Conservation (phyloP, 2,113 vertebrate genomes). For the Thalassoma bifasciatum region DNA sequence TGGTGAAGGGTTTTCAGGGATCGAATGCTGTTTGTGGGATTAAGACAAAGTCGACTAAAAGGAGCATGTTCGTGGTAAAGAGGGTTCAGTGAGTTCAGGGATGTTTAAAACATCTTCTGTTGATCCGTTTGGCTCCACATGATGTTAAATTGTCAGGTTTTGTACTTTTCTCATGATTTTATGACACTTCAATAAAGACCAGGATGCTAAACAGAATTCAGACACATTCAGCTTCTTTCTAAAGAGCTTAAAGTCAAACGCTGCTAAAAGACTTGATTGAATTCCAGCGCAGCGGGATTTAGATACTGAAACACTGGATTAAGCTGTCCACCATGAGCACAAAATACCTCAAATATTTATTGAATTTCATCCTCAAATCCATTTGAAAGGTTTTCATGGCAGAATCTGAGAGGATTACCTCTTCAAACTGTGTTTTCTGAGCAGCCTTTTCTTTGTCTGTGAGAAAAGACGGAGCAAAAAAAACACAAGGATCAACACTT, state of each 20-base stretch:
- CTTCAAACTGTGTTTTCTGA: conserved; percentile 27
- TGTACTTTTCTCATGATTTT: too few relatives aligned
- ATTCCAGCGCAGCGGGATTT: conserved; percentile 43
- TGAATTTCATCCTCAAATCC: conserved; percentile 8
- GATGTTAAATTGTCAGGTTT: too few relatives aligned
- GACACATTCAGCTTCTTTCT: background rate
- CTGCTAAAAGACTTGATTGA: conserved; percentile 58
- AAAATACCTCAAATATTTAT: conserved; percentile 35
- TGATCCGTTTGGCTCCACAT: too few relatives aligned
- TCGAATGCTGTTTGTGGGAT: too few relatives aligned
- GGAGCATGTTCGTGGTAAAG: too few relatives aligned
- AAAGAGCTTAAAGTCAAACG: conserved; percentile 45
- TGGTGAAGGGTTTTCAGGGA: too few relatives aligned
- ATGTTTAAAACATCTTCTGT: too few relatives aligned
- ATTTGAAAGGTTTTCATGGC: conserved; percentile 14
- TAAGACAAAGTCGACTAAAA: too few relatives aligned
- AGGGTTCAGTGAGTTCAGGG: too few relatives aligned
- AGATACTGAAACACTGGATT: conserved; percentile 45
- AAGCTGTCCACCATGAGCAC: background rate
- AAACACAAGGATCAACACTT: conserved; percentile 39
- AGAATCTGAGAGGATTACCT: conserved; percentile 58
- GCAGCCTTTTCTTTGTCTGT: conserved; percentile 57
- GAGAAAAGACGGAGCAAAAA: conserved; percentile 17
- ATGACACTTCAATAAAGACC: too few relatives aligned
- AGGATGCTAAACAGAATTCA: too few relatives aligned